phyloP scores from a whole-genome alignment of 1,140 invertebrate species.

The Lerema accius region DNA sequence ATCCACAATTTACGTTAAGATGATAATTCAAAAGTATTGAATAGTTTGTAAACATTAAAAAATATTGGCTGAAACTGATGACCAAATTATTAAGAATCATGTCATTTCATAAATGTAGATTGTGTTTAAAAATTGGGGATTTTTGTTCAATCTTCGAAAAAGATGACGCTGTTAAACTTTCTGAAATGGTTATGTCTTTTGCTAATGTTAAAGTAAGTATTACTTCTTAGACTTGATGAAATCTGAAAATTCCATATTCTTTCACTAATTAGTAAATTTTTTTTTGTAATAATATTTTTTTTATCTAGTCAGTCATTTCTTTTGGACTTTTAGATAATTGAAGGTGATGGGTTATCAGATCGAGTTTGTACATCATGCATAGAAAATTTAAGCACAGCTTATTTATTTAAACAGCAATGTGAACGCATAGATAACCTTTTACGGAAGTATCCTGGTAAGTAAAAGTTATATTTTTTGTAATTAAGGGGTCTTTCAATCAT shows the following conservation, averaged over 20 bases:
- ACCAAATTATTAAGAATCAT: slow-evolving; percentile 41
- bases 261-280: too few relatives aligned
- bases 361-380: slow-evolving; percentile 85
- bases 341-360: slow-evolving; percentile 85
- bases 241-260: too few relatives aligned
- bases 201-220: slow-evolving; percentile 77
- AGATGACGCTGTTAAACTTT: slow-evolving; percentile 73
- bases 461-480: slow-evolving; percentile 1
- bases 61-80: not conserved
- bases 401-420: slow-evolving; percentile 86
- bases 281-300: too few relatives aligned
- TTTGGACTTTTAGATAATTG: slow-evolving; percentile 59
- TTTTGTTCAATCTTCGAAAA: slow-evolving; percentile 77
- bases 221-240: slow-evolving; percentile 4
- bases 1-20: not conserved
- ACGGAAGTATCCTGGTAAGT: slow-evolving; percentile 78
- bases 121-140: slow-evolving; percentile 75
- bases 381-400: slow-evolving; percentile 84
- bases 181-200: slow-evolving; percentile 84
- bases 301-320: too few relatives aligned
- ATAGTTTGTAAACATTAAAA: not conserved
- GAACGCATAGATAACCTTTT: slow-evolving; percentile 84
- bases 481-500: too few relatives aligned
- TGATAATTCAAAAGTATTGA: not conserved
- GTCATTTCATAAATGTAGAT: slow-evolving; percentile 68